phyloP scores from a whole-genome alignment of 2,113 vertebrate genomes.

The Falco punctatus region DNA sequence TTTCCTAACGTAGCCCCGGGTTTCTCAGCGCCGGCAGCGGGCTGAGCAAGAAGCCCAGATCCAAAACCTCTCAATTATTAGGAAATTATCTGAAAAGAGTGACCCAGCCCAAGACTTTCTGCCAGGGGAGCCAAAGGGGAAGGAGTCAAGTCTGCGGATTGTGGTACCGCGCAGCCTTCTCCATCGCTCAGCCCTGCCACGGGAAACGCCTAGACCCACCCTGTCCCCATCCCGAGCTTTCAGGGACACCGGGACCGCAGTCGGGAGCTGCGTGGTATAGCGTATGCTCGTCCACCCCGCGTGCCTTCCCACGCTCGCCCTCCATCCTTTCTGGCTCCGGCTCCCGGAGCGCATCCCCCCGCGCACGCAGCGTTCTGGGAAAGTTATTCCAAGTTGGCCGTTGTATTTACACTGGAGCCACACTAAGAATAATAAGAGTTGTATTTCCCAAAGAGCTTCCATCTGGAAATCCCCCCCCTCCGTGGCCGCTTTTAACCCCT shows the following conservation, averaged over 20 bases:
- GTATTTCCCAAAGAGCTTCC: not conserved
- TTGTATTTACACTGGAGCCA: not conserved
- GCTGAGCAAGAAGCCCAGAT: not conserved
- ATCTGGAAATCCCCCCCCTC: not conserved
- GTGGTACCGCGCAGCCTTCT: accelerated
- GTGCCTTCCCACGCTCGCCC: not conserved
- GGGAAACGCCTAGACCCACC: accelerated
- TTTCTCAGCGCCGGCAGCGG: accelerated
- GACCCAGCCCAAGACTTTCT: not conserved
- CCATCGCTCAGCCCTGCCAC: accelerated
- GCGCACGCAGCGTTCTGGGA: not conserved
- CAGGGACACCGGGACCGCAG: accelerated
- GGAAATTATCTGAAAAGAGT: not conserved
- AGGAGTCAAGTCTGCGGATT: accelerated
- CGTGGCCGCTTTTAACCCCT: not conserved
- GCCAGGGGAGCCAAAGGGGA: not conserved
- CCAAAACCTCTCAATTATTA: not conserved
- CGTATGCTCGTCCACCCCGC: accelerated
- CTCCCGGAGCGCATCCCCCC: accelerated
- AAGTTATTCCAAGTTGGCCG: not conserved
- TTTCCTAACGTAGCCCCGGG: not conserved
- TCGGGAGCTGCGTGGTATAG: accelerated
- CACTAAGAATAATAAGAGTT: not conserved
- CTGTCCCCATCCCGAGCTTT: not conserved
- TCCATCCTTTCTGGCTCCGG: not conserved